Percentiles rank a stretch among this genome's conserved stretches.
These are phyloP conservation scores for Sinhomidia bicolor DNA, from an alignment of 2,888 invertebrate species.

Conservation along the genomic window DNA sequence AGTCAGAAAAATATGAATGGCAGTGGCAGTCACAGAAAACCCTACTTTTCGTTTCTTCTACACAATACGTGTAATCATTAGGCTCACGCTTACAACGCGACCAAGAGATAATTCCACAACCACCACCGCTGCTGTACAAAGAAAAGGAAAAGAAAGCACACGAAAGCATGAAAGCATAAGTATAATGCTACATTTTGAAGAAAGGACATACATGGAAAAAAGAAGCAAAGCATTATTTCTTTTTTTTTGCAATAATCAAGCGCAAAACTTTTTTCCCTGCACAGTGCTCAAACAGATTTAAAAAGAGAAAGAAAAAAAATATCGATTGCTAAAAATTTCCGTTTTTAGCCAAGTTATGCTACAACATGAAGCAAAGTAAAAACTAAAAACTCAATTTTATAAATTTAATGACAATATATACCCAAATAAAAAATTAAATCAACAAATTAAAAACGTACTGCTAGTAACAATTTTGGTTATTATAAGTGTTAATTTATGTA, in stretches of 20 bases:
- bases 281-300: background rate
- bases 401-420: background rate
- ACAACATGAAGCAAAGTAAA: background rate
- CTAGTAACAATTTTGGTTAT: background rate
- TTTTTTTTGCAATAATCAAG: too few species aligned
- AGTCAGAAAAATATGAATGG: background rate
- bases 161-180: background rate
- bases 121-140: background rate
- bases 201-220: constrained; percentile 5
- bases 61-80: constrained; percentile 18
- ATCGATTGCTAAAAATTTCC: background rate
- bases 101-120: background rate
- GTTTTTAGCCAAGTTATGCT: background rate
- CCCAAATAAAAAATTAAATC: background rate
- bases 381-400: background rate
- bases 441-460: too few species aligned
- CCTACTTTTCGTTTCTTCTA: background rate
- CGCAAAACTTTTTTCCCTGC: background rate
- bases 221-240: background rate
- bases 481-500: constrained; percentile 14
- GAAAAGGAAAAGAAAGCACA: background rate
- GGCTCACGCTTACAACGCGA: background rate
- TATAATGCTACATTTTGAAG: background rate
- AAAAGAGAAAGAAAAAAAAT: background rate
- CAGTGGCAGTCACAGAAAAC: constrained; percentile 28